A percentile compares a stretch with the other conserved stretches of the same genome.
These are phyloP conservation scores for Lagothrix lagotricha DNA, from an alignment of 2,797 vertebrate species.

Conservation along the genomic window DNA sequence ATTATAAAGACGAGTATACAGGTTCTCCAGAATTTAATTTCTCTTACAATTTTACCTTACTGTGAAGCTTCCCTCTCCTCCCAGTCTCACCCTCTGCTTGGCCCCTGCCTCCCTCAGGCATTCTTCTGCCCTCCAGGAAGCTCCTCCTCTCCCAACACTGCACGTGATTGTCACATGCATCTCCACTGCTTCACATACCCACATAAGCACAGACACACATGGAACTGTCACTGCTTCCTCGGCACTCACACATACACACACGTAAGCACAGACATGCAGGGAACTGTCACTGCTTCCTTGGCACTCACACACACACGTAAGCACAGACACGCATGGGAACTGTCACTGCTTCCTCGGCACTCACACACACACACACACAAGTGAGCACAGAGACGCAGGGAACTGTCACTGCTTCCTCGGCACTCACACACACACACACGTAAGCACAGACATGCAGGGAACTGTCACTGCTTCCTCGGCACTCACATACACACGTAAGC, in stretches of 20 bases:
- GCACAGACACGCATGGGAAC: rapidly evolving
- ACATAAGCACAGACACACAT: too few species aligned
- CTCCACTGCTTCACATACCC: not conserved
- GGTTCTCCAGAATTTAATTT: not conserved
- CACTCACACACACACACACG: not conserved
- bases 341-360: not conserved
- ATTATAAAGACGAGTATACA: not conserved
- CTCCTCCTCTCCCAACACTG: not conserved
- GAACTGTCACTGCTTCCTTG: not conserved
- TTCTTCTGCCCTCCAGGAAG: not conserved
- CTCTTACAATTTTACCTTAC: not conserved
- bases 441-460: too few species aligned
- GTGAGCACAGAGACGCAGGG: too few species aligned
- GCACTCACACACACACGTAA: rapidly evolving
- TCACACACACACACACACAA: too few species aligned
- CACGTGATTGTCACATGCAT: rapidly evolving
- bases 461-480: too few species aligned
- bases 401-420: too few species aligned
- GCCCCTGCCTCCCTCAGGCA: not conserved
- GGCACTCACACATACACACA: too few species aligned
- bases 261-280: too few species aligned
- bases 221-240: too few species aligned
- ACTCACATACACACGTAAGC: not conserved
- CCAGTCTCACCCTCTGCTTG: not conserved
- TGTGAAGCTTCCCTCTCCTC: too few species aligned